Evolutionary conservation across 2,113 vertebrate species (phyloP).

Genomic region (Fregetta grallaria): DNA sequence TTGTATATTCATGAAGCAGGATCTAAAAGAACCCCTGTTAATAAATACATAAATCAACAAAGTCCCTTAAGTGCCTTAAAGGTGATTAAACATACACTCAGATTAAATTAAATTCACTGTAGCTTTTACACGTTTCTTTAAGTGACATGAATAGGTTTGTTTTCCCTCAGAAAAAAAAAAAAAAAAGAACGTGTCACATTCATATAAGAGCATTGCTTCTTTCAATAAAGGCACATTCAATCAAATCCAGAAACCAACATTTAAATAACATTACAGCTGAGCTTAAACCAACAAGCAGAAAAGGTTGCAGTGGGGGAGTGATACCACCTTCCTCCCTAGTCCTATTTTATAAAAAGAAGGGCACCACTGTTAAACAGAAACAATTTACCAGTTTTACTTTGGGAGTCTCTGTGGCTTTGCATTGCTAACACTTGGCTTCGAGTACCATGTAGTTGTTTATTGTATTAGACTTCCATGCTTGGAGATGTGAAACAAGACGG

Average conservation of each 20-base stretch:
- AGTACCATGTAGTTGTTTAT: background rate
- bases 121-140: conserved; percentile 23
- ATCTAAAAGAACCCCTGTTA: conserved; percentile 19
- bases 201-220: background rate
- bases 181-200: background rate
- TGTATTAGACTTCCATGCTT: background rate
- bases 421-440: background rate
- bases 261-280: conserved; percentile 17
- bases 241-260: conserved; percentile 28
- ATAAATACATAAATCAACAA: conserved; percentile 27
- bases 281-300: conserved; percentile 35
- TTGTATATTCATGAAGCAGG: background rate
- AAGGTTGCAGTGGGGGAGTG: background rate
- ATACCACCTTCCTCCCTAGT: background rate
- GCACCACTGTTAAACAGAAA: background rate
- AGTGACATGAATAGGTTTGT: background rate
- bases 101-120: conserved; percentile 37
- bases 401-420: background rate
- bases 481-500: background rate
- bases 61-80: conserved; percentile 50
- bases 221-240: conserved; percentile 46
- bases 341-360: background rate
- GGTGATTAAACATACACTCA: conserved; percentile 34
- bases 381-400: background rate
- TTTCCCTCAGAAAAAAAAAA: conserved; percentile 18